A percentile compares a stretch with the other conserved stretches of the same genome.
Evolutionary conservation across 2,113 vertebrate species (phyloP).

Genomic region (Choloepus hoffmanni): DNA sequence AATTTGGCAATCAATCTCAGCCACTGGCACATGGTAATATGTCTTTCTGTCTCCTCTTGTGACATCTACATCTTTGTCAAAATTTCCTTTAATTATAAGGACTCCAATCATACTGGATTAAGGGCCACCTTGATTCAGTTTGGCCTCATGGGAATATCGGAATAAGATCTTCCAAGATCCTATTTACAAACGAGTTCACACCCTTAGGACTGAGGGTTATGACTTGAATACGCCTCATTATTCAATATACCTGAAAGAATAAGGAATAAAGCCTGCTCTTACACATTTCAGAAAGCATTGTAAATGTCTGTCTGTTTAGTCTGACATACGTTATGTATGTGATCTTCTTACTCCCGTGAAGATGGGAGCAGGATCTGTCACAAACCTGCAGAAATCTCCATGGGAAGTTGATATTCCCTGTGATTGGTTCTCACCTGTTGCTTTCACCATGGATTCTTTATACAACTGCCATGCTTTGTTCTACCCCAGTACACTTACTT

Average conservation of each 20-base stretch:
- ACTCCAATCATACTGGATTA: too few relatives aligned
- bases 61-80: too few relatives aligned
- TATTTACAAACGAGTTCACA: too few relatives aligned
- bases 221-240: too few relatives aligned
- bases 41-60: too few relatives aligned
- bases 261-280: neutral
- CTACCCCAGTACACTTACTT: neutral
- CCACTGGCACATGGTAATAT: too few relatives aligned
- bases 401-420: neutral
- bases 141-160: too few relatives aligned
- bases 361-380: neutral
- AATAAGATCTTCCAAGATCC: too few relatives aligned
- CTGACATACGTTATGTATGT: neutral
- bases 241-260: neutral
- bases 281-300: neutral
- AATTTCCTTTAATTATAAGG: too few relatives aligned
- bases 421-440: neutral
- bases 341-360: neutral
- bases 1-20: too few relatives aligned
- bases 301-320: neutral
- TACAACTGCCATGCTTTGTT: neutral
- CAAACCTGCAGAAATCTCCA: neutral
- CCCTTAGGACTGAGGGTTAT: too few relatives aligned
- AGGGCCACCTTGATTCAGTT: too few relatives aligned
- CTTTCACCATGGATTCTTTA: neutral